Conservation (phyloP, 1,140 invertebrate species). For the Spodoptera litura region DNA sequence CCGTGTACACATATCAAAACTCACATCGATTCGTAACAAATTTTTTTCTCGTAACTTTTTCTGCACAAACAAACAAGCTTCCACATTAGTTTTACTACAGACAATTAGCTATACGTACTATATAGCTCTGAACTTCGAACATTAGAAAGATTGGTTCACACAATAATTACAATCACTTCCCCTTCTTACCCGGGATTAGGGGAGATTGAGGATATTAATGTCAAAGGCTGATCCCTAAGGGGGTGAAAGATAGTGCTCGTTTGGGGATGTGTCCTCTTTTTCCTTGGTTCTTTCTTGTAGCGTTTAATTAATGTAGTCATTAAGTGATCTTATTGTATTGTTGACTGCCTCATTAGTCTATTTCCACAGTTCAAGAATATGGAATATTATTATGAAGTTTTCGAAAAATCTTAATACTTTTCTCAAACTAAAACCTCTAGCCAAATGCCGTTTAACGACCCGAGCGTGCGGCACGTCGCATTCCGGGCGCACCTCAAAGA, state of each 20-base stretch:
- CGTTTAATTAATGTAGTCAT: background rate
- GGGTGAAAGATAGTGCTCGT: background rate
- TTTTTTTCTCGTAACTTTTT: no score
- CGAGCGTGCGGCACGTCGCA: no score
- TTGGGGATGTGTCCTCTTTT: background rate
- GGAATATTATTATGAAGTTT: no score
- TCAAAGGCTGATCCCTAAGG: constrained; percentile 16
- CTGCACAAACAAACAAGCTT: background rate
- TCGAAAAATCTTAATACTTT: no score
- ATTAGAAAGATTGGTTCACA: background rate
- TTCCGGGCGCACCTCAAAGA: no score
- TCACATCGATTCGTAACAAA: no score
- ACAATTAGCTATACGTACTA: background rate
- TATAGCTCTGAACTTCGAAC: background rate
- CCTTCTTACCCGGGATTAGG: background rate
- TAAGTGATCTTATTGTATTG: background rate
- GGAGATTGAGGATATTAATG: constrained; percentile 2
- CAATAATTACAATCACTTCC: constrained; percentile 9
- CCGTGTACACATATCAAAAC: no score
- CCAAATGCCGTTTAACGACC: no score
- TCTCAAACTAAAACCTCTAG: no score
- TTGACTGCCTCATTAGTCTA: background rate
- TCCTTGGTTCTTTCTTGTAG: background rate
- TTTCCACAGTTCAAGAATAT: no score
- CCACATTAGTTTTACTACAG: background rate